Conservation (phyloP, 2,113 vertebrate genomes). For the Marmota monax region DNA sequence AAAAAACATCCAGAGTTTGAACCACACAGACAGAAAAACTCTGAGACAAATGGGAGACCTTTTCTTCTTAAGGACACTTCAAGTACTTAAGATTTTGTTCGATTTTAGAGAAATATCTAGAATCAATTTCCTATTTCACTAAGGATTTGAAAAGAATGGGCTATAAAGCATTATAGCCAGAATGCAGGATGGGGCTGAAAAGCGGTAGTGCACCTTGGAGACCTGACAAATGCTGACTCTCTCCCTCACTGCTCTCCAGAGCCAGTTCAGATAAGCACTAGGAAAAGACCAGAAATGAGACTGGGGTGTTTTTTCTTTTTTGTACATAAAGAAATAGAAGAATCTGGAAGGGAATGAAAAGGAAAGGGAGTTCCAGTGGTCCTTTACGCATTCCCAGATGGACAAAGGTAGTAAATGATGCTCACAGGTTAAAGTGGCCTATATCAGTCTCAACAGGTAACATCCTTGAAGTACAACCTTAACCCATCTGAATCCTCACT, state of each 20-base stretch:
- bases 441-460: neutral
- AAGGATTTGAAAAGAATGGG: neutral
- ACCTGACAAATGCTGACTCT: neutral
- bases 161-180: neutral
- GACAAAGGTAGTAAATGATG: neutral
- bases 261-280: neutral
- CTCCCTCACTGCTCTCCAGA: neutral
- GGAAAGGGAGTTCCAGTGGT: neutral
- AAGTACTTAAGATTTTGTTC: neutral
- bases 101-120: constrained; percentile 39
- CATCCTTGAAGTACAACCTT: neutral
- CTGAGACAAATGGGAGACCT: neutral
- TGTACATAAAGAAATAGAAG: neutral
- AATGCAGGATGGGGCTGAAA: neutral
- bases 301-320: neutral
- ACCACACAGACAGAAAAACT: constrained; percentile 15
- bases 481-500: neutral
- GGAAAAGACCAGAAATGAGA: neutral
- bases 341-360: neutral
- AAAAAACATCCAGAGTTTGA: neutral
- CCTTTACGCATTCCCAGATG: neutral
- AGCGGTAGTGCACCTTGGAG: neutral
- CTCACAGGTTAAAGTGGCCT: neutral
- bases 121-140: constrained; percentile 15
- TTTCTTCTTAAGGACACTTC: neutral